Percentiles rank a stretch among this genome's conserved stretches.
phyloP scores from a whole-genome alignment of 2,113 vertebrate genomes.

The Tetrao urogallus region DNA sequence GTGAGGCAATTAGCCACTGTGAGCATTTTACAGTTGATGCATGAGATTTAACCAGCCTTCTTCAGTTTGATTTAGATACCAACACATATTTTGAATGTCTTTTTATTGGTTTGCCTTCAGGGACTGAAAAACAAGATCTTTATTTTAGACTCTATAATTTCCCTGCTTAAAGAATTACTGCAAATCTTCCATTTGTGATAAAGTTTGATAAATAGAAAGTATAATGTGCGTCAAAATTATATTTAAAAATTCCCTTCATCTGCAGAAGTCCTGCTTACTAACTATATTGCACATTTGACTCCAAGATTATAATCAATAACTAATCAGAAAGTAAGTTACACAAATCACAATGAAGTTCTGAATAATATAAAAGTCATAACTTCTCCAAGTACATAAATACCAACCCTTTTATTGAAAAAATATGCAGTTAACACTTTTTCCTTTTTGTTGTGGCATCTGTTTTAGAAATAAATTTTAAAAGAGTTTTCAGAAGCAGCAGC shows the following conservation, averaged over 20 bases:
- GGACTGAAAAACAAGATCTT: not conserved
- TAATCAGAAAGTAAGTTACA: slow-evolving; percentile 59
- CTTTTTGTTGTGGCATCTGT: slow-evolving; percentile 21
- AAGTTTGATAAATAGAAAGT: slow-evolving; percentile 59
- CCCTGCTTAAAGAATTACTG: not conserved
- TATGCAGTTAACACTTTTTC: slow-evolving; percentile 23
- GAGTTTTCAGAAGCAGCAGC: slow-evolving; percentile 17
- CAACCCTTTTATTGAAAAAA: slow-evolving; percentile 28
- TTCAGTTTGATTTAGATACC: not conserved
- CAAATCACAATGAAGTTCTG: slow-evolving; percentile 37
- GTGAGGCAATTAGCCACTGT: not conserved
- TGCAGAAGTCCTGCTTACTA: slow-evolving; percentile 27
- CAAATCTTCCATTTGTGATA: slow-evolving; percentile 15
- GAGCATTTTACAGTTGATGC: not conserved
- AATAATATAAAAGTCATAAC: slow-evolving; percentile 50
- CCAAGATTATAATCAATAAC: slow-evolving; percentile 61
- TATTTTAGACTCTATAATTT: not conserved
- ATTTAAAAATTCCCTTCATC: slow-evolving; percentile 29
- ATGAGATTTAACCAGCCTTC: not conserved
- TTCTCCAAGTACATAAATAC: slow-evolving; percentile 34
- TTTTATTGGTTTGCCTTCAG: not conserved
- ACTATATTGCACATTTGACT: slow-evolving; percentile 47
- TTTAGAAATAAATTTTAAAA: slow-evolving; percentile 33
- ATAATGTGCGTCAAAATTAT: slow-evolving; percentile 40
- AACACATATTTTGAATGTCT: not conserved